Base-by-base conservation (phyloP, 1,140 invertebrate species). In the Tetraneura akinire region DNA sequence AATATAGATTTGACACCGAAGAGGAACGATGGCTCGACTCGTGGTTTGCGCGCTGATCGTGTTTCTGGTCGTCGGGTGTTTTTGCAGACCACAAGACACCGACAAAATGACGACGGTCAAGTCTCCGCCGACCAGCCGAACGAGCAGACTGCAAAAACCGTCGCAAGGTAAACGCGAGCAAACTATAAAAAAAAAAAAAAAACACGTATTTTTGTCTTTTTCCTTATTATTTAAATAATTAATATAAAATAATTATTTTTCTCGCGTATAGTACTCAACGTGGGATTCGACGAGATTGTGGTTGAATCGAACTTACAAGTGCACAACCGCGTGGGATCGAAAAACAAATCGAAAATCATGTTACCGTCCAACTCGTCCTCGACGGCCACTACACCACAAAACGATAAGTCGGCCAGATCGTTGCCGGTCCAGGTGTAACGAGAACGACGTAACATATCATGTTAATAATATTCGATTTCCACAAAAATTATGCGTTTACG, bases 331-430 rank as follows among this genome's bases (percentile, higher is more conserved):
- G 74, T 29, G 5, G 74, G 37, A 16, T 60, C 53, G 8, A 78
- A 78, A 47, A 78, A 62, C 55, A 62, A 62, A n/a, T 78, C 74
- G 5, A 78, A 78, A 29, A 78, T 78, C 11, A 62, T 47, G 74
- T 26, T 78, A 29, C 74, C 74, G 1, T 78, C 74, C 5, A 78
- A 78, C 53, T 60, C 53, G 21, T 55, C 71, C 8, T 5, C 73
- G 6, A 10, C 51, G n/a, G 29, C 51, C 16, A 11, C 64, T 14
- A 5, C 64, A 13, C 5, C 26, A 21, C 23, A 4, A 16, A n/a
- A 45, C 23, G 29, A 29, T 23, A 71, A 51, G n/a, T 71, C 68
- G 16, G 68, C 45, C 68, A 51, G 68, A 51, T 51, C 68, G 23
- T n/a, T 71, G 26, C 0, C 29, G 68, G 37, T 68, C 32, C 32